Base-by-base conservation (phyloP, 2,888 invertebrate species). In the Deilephila porcellus region DNA sequence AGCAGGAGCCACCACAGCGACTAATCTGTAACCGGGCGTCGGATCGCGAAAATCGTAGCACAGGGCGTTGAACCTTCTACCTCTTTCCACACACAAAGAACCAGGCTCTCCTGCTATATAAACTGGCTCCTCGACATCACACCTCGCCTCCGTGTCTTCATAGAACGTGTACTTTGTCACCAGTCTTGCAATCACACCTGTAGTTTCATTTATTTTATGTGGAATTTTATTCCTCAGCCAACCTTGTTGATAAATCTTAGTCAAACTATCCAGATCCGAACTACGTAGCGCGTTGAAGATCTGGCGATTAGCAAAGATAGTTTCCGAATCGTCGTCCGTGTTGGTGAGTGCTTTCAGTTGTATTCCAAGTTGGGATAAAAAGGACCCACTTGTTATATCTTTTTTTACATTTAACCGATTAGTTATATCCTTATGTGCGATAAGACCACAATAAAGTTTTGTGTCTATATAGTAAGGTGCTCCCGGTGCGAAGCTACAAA, bases 401-500 rank as follows among this genome's bases (percentile, higher is more conserved):
- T 45, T 73, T 59, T 53, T 6, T 45, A 19, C 25, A 67, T 67
- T 29, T 34, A 74, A 19, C n/a, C n/a, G 34, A 17, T 76, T 7
- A 8, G 83, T 82, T 37, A 86, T 78, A 74, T 84, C 83, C 73
- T 78, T 80, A 73, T 90, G 87, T 17, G 79, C 73, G 53, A 92
- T 82, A 25, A 94, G 81, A 53, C 94, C 94, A 77, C 94, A 94
- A 74, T 83, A 92, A 74, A 86, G 90, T 76, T 86, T 86, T 0
- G 87, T 86, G 1, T 85, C 78, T 8, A 94, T 74, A 76, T 78
- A 80, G 76, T 88, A 94, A 19, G 90, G 88, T n/a, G 93, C 92
- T 29, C 93, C 91, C 14, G 94, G 94, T 34, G 91, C 81, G 77
- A 94, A 94, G 77, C 92, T 91, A 74, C 94, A 94, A 3, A 92